Evolutionary conservation across 2,888 invertebrate genomes (phyloP).

Genomic region (Ferrisia virgata): DNA sequence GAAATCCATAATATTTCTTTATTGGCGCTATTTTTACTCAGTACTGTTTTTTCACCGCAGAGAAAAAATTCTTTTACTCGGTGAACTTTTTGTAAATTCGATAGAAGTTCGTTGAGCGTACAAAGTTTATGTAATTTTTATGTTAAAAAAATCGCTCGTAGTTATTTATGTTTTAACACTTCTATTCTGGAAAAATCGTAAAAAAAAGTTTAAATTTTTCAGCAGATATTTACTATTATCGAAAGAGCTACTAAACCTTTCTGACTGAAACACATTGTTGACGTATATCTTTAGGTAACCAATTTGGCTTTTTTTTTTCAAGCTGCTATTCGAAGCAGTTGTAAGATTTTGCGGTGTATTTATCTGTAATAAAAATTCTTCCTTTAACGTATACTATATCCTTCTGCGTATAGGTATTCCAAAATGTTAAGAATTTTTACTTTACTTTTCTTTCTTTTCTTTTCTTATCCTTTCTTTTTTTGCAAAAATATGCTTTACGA

Average conservation of each 20-base stretch:
- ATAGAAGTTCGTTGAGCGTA: constrained; percentile 20
- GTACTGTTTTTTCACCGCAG: not conserved
- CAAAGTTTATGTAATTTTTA: constrained; percentile 38
- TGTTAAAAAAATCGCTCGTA: constrained; percentile 32
- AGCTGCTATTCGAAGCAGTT: not conserved
- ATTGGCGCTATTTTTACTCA: constrained; percentile 16
- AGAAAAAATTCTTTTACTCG: constrained; percentile 1
- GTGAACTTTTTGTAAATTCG: constrained; percentile 12
- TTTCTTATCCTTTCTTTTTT: too few relatives aligned
- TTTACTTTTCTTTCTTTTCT: too few relatives aligned
- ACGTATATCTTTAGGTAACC: not conserved
- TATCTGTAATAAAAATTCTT: not conserved
- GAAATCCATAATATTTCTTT: constrained; percentile 23
- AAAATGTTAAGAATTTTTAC: not conserved
- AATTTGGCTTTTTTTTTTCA: not conserved
- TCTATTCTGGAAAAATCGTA: not conserved
- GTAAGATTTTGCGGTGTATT: not conserved
- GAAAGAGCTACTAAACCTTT: not conserved
- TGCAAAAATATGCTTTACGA: not conserved
- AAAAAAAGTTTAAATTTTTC: constrained; percentile 17
- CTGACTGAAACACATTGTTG: not conserved
- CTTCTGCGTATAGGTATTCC: not conserved
- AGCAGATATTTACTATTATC: not conserved
- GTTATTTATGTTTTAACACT: constrained; percentile 31
- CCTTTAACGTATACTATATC: not conserved